These are phyloP conservation scores for Coremacera marginata DNA, from an alignment of 2,888 invertebrate species.

Conservation along the genomic window DNA sequence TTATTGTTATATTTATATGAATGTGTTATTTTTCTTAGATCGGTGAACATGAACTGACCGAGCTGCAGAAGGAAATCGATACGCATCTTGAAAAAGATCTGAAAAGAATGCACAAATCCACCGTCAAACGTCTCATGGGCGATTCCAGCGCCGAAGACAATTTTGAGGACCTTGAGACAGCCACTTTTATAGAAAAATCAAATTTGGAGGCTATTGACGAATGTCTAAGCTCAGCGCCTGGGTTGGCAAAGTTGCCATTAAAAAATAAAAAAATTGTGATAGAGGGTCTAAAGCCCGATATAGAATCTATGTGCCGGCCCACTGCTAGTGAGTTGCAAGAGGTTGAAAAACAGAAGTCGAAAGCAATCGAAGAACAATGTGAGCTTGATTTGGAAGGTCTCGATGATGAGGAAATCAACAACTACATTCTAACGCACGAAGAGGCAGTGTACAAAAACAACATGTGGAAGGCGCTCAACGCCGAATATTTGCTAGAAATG, in stretches of 20 bases:
- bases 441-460: slow-evolving; percentile 86
- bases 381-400: slow-evolving; percentile 81
- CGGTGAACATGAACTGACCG: slow-evolving; percentile 77
- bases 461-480: slow-evolving; percentile 91
- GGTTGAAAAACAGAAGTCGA: slow-evolving; percentile 65
- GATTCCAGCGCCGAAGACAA: slow-evolving; percentile 51
- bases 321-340: slow-evolving; percentile 68
- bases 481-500: slow-evolving; percentile 86
- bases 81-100: slow-evolving; percentile 79
- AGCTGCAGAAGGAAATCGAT: slow-evolving; percentile 90
- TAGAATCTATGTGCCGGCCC: slow-evolving; percentile 83
- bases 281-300: slow-evolving; percentile 75
- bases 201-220: slow-evolving; percentile 69
- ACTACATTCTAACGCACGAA: slow-evolving; percentile 84
- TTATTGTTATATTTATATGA: neutral
- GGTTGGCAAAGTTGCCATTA: slow-evolving; percentile 44
- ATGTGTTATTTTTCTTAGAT: slow-evolving; percentile 55
- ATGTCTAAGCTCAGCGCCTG: slow-evolving; percentile 62
- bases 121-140: slow-evolving; percentile 51
- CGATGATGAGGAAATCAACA: slow-evolving; percentile 91
- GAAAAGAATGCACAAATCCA: slow-evolving; percentile 66
- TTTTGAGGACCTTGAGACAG: slow-evolving; percentile 67
- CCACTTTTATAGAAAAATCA: slow-evolving; percentile 70
- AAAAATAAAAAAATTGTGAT: slow-evolving; percentile 54
- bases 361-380: slow-evolving; percentile 30